Conservation (phyloP, 2,888 invertebrate genomes). For the Cantharis flavilabris region DNA sequence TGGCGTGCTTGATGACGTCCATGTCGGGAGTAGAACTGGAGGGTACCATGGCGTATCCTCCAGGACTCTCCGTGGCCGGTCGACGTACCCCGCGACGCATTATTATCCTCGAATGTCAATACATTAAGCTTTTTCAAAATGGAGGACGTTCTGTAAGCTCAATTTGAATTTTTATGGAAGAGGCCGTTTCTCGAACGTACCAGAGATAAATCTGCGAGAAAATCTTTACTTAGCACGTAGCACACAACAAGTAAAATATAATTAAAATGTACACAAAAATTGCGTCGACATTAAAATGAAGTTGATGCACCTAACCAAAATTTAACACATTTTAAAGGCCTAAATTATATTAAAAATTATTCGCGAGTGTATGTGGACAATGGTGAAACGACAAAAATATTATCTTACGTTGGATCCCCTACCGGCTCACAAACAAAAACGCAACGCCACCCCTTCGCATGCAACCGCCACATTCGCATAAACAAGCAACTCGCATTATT, state of each 20-base stretch:
- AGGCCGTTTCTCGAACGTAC: conserved; percentile 1
- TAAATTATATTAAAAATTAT: background rate
- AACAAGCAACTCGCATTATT: conserved; percentile 4
- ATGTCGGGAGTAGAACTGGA: conserved; percentile 57
- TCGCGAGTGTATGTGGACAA: background rate
- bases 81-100: conserved; percentile 61
- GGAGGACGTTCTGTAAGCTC: conserved; percentile 28
- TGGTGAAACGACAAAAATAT: background rate
- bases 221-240: conserved; percentile 1
- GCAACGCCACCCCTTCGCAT: conserved; percentile 33
- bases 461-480: conserved; percentile 36
- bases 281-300: background rate
- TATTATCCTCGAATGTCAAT: conserved; percentile 30
- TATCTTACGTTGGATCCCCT: conserved; percentile 4
- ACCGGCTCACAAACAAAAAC: conserved; percentile 19
- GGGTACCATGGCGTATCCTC: conserved; percentile 60
- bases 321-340: background rate
- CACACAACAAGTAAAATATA: background rate
- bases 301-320: background rate
- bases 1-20: conserved; percentile 56
- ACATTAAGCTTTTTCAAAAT: conserved; percentile 31
- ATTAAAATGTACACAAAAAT: background rate
- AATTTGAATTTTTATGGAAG: conserved; percentile 15
- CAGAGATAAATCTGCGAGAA: conserved; percentile 7
- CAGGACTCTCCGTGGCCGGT: conserved; percentile 46